Evolutionary conservation across 2,113 vertebrate genomes (phyloP), one percentile per base, ranked within the genome.

Genomic region (Cyphotilapia sp.): DNA sequence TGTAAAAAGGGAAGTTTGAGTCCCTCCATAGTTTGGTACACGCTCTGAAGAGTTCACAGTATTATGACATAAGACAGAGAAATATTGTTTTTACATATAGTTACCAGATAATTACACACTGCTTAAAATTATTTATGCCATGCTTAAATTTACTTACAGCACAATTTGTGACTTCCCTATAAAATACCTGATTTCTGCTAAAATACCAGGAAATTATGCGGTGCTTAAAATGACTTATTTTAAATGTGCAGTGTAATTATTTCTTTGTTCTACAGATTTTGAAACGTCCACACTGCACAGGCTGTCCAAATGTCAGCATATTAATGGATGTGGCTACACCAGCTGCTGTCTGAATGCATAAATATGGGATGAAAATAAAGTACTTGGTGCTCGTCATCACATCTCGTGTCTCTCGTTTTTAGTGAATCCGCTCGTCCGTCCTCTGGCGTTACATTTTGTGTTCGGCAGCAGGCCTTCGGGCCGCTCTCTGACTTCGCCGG

Each of bases 311-410:
- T 29, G 9, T 76, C 24, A 29, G 24, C 45, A 11, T 74, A 17
- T 42, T 2, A 45, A 3, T 74, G 69, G 1, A 7, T 17, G 22
- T 74, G 42, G 0, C 22, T 49, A 0, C 42, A 49, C 24, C 42
- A 47, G 14, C 14, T 54, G 74, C 14, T 80, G 16, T 29, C 40
- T 33, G n/a, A 56, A 80, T n/a, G n/a, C 40, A 27, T 63, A 54
- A 54, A 80, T 54, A 38, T 38, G 33, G 19, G 33, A 1, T 5
- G 61, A 38, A 66, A 66, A n/a, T 19, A 38, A 63, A 66, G 31
- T n/a, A 12, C 0, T 66, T 38, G 10, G 17, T 66, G 1, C 10
- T 0, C 7, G 4, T n/a, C 74, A 13, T 49, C 45, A 13, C 27
- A 49, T 49, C 71, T 49, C 0, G 42, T 12, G 6, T 31, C 16